Percentiles rank a stretch among this genome's conserved stretches.
Conservation (phyloP, 2,797 vertebrate species). For the Poeciliopsis paucimaculata region DNA sequence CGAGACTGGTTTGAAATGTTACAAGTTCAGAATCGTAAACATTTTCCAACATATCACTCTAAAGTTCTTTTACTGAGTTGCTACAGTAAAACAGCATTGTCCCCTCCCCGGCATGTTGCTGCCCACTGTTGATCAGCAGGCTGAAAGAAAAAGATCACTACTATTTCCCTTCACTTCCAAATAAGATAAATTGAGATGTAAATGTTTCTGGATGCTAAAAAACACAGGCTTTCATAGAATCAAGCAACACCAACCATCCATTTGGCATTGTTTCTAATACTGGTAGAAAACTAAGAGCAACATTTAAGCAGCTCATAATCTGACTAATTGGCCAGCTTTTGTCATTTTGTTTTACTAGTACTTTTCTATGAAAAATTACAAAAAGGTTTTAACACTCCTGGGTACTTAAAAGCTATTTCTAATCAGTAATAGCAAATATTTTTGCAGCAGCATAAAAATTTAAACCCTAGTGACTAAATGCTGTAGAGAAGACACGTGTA, state of each 20-base stretch:
- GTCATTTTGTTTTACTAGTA: neutral
- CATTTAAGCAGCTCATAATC: neutral
- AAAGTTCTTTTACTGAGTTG: neutral
- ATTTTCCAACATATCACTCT: neutral
- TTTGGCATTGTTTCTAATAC: neutral
- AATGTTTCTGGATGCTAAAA: neutral
- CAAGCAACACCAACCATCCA: neutral
- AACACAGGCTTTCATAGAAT: neutral
- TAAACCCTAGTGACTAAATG: neutral
- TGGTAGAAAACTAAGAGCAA: neutral
- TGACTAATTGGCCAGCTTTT: neutral
- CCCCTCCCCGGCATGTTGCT: neutral
- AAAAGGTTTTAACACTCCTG: neutral
- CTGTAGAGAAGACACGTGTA: neutral
- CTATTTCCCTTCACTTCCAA: neutral
- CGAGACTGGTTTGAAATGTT: neutral
- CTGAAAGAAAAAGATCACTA: neutral
- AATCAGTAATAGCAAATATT: no score
- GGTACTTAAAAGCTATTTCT: neutral
- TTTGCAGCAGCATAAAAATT: neutral
- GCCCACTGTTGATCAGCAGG: neutral
- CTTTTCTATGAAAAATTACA: neutral
- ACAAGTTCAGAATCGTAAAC: neutral
- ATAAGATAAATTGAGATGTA: neutral
- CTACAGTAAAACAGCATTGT: neutral